Base-by-base conservation (phyloP, 1,140 invertebrate species). In the Brachionus rubens region DNA sequence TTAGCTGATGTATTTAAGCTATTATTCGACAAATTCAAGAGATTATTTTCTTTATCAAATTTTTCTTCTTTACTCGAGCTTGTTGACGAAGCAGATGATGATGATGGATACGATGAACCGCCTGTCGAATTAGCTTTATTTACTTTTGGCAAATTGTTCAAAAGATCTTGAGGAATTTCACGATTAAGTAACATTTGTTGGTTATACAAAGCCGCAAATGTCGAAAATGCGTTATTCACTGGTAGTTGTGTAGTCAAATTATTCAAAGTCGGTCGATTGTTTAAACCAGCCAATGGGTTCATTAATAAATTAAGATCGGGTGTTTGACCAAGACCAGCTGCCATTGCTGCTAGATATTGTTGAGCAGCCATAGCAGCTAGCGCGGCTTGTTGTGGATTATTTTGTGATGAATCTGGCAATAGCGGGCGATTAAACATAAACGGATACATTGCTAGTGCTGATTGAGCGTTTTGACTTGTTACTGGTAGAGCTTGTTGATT, bases 301-400 rank as follows among this genome's bases (percentile, higher is more conserved):
- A 59, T 59, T 21, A 52, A 3, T 3, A 21, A 12, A 10, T 9
- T 16, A 5, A 59, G 16, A 1, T 59, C 28, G 24, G 40, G 40
- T 36, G 16, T 28, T n/a, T 21, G 16, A 21, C 9, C 6, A 21
- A 41, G 40, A 10, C 40, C 16, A 9, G 40, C 21, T 16, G 59
- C 59, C 59, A 65, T 65, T 16, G 59, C 59, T 10, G 59, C 40
- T 36, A 65, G 24, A 28, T 65, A 65, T 41, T 65, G 59, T 5
- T 65, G 59, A 19, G 59, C 59, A 1, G 59, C 59, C 21, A 65
- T n/a, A 43, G 59, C 56, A 12, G 56, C 56, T 24, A 62, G n/a
- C 3, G 56, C 59, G 24, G 59, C 59, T 41, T 43, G 56, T n/a
- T 0, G 33, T 28, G n/a, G 46, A 48, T 21, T 48, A 21, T 2